Evolutionary conservation across 53 echinoderm and acorn worm species (phyloP).

Genomic region (Holothuria leucospilota): DNA sequence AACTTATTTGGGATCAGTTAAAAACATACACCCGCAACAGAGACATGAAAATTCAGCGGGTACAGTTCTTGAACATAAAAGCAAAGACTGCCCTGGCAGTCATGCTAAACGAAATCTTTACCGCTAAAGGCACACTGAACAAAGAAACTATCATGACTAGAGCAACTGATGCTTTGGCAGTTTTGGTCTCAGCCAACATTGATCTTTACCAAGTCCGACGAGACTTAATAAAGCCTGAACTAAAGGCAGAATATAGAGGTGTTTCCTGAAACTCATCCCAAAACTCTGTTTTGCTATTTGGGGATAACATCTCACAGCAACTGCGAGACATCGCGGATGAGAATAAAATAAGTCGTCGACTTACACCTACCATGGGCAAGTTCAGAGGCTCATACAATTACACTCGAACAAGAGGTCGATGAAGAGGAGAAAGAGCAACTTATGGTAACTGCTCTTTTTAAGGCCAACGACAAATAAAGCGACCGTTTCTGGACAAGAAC

Average conservation of each 20-base stretch:
- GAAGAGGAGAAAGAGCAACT: no score
- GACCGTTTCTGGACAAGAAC: slow-evolving; percentile 2
- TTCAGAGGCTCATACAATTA: no score
- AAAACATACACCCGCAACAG: neutral
- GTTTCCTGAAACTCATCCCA: neutral
- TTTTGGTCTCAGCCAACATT: slow-evolving; percentile 26
- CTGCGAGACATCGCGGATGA: slow-evolving; percentile 38
- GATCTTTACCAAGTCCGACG: slow-evolving; percentile 26
- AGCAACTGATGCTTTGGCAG: slow-evolving; percentile 30
- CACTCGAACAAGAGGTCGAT: no score
- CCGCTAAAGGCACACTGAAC: slow-evolving; percentile 4
- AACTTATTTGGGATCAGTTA: slow-evolving; percentile 21
- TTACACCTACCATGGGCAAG: slow-evolving; percentile 13
- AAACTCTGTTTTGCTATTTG: slow-evolving; percentile 33
- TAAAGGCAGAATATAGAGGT: slow-evolving; percentile 19
- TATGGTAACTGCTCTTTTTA: slow-evolving; percentile 23
- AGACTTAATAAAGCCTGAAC: slow-evolving; percentile 39
- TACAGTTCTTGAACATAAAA: slow-evolving; percentile 14
- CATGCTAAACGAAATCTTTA: slow-evolving; percentile 22
- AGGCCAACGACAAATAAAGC: slow-evolving; percentile 51
- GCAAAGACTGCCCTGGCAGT: slow-evolving; percentile 24
- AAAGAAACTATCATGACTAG: slow-evolving; percentile 29
- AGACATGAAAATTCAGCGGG: slow-evolving; percentile 16
- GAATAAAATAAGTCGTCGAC: slow-evolving; percentile 22
- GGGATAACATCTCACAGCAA: slow-evolving; percentile 40